Evolutionary conservation across 2,888 invertebrate species (phyloP), one percentile per base, ranked within the genome.

Genomic region (Tubulanus polymorphus): DNA sequence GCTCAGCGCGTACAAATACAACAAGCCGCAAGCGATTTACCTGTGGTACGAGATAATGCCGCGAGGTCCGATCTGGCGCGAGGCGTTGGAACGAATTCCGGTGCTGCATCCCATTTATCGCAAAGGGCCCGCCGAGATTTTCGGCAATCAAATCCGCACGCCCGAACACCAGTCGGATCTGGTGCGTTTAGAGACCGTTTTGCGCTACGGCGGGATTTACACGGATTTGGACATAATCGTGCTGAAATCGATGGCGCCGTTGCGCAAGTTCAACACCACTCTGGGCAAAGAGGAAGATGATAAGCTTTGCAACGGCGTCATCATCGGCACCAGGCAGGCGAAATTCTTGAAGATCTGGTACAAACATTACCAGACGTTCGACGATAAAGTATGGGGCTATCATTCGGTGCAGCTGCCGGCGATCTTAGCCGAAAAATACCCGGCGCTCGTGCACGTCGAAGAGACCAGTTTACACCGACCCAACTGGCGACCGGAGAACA

Each of bases 161-260:
- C n/a, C n/a, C n/a, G n/a, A n/a, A n/a, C n/a, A n/a, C n/a, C n/a
- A n/a, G n/a, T n/a, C n/a, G n/a, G n/a, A n/a, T n/a, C n/a, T n/a
- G n/a, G n/a, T n/a, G n/a, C n/a, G n/a, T n/a, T n/a, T n/a, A n/a
- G n/a, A n/a, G n/a, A n/a, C 37, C 5, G 30, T 63, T 65, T 20
- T 66, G 70, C 69, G 64, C 26, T 68, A 71, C 51, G 75, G 75
- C 8, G 75, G 75, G 1, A 71, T 75, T 45, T 75, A 74, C 49
- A 50, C 74, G 15, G 75, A 75, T 51, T 64, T 68, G 20, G 75
- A 75, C 49, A 69, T 74, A 52, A 51, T 74, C 3, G 58, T 69
- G 5, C 52, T 73, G 46, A 63, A 63, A 35, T 56, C 62, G 2
- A 49, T 74, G 20, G 64, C 67, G n/a, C 59, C 61, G 28, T 65